These are phyloP conservation scores for Pyrgilauda ruficollis DNA, from an alignment of 2,113 vertebrate genomes.

Conservation along the genomic window DNA sequence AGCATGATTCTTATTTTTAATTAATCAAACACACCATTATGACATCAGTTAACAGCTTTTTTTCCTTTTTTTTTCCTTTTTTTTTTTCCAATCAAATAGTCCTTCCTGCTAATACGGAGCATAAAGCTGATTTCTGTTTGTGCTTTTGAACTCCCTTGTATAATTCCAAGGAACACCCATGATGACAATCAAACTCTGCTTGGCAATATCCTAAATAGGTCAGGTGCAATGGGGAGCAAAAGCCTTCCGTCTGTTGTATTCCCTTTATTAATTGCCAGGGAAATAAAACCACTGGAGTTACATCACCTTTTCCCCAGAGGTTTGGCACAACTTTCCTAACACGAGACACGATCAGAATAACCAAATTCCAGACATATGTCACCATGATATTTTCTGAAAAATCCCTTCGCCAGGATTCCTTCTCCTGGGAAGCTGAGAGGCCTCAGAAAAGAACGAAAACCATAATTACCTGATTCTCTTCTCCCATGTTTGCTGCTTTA, in stretches of 20 bases:
- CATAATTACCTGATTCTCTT: no score
- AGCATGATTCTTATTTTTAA: not conserved
- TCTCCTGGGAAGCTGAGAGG: no score
- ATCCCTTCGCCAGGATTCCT: no score
- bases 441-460: no score
- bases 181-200: conserved; percentile 16
- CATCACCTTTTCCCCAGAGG: not conserved
- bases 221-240: conserved; percentile 15
- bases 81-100: not conserved
- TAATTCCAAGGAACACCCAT: not conserved
- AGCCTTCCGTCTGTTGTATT: not conserved
- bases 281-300: conserved; percentile 7
- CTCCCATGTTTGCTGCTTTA: no score
- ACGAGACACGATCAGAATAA: not conserved
- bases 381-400: no score
- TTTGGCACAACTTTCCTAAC: not conserved
- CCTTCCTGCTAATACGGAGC: not conserved
- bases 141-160: not conserved
- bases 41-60: not conserved
- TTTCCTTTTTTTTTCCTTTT: accelerated
- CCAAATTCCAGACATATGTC: not conserved
- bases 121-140: not conserved
- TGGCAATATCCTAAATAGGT: conserved; percentile 46
- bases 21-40: not conserved
- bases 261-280: conserved; percentile 25